A percentile compares a stretch with the other conserved stretches of the same genome.
Evolutionary conservation across 1,140 invertebrate species (phyloP).

Genomic region (Magallana angulata): DNA sequence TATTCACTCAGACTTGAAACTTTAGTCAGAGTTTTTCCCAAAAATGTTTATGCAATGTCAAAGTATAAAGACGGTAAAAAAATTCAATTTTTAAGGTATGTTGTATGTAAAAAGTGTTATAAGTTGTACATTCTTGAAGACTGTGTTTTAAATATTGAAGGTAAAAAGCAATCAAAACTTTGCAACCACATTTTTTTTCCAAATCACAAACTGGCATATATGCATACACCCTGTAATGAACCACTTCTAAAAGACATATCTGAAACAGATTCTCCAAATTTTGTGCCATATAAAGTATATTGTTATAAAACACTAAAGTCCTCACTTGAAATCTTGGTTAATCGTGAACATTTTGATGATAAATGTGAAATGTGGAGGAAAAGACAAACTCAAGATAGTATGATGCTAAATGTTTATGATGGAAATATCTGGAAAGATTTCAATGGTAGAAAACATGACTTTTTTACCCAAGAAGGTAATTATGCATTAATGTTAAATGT

Average conservation of each 20-base stretch:
- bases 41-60: not conserved
- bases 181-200: not conserved
- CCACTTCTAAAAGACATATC: not conserved
- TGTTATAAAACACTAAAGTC: conserved; percentile 9
- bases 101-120: conserved; percentile 1
- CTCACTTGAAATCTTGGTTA: not conserved
- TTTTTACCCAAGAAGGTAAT: not conserved
- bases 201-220: not conserved
- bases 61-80: not conserved
- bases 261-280: not conserved
- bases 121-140: not conserved
- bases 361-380: conserved; percentile 13
- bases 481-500: conserved; percentile 34
- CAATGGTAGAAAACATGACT: not conserved
- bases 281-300: not conserved
- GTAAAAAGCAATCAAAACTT: conserved; percentile 9
- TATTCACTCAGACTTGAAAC: not conserved
- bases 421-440: not conserved
- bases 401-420: not conserved
- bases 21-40: not conserved
- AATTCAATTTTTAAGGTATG: not conserved
- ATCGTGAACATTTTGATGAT: not conserved
- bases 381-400: not conserved
- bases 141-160: not conserved
- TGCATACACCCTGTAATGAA: not conserved